Evolutionary conservation across 1,140 invertebrate genomes (phyloP), one percentile per base, ranked within the genome.

Genomic region (Eulimnadia texana): DNA sequence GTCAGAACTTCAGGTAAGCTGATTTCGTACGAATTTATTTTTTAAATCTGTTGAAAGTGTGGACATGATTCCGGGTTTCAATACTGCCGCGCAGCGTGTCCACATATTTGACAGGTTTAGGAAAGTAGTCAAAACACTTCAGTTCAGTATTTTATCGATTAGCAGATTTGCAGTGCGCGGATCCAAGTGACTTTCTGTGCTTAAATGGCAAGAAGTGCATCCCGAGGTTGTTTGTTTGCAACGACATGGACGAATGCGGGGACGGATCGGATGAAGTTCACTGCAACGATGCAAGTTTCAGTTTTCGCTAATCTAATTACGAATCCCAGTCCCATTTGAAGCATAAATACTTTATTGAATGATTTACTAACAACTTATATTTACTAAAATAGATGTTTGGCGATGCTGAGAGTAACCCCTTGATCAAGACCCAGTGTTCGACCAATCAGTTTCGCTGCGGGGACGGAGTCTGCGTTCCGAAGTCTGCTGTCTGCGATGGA

Each of bases 401-500:
- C 50, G 3, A 6, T 51, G n/a, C 3, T 54, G 23, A 25, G 23
- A 54, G 52, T 2, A 25, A 25, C 24, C 20, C 52, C 52, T 19
- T 54, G 52, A 11, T 66, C 55, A 79, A 81, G 0, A 70, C 79
- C 19, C 90, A 50, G 29, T 57, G 51, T 33, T 70, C 74, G 29
- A 65, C 67, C 0, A 75, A 77, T 20, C 81, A 84, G 69, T 75
- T 82, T 59, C 69, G 74, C 24, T 88, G 86, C 69, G 68, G 73
- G 0, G 84, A 85, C 66, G 78, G 77, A 0, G 73, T 78, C 3
- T 85, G 84, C 66, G 77, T 85, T 27, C 78, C 78, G 0, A 67
- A 75, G 16, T 74, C 77, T 25, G 81, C 81, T 78, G 72, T 77
- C n/a, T 87, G 85, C 67, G 82, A 86, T 66, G 80, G 81, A 13